Evolutionary conservation across 2,888 invertebrate genomes (phyloP), one percentile per base, ranked within the genome.

Genomic region (Spodoptera littoralis): DNA sequence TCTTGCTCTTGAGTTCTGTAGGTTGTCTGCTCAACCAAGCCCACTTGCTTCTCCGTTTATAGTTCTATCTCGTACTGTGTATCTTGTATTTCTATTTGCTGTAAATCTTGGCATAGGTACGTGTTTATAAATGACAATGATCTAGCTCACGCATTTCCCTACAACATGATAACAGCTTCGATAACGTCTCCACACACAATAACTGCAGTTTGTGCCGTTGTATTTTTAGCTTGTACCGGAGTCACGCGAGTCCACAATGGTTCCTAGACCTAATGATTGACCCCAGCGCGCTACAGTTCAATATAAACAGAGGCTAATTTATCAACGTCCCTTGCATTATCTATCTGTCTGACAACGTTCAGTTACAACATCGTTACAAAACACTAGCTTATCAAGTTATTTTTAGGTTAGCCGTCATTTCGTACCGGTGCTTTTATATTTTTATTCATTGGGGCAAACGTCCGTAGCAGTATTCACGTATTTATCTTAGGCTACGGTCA

Each of bases 401-500:
- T 57, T 75, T 69, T 61, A 69, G 56, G 57, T 63, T 63, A 36
- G 52, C 60, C 55, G 50, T 64, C 59, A 52, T 62, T 62, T 43
- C 3, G 12, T 45, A 51, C 27, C 13, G 47, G 50, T 46, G 27
- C 18, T 44, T 68, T 44, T 52, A 77, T 76, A 77, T 77, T 81
- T 79, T 80, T 63, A 60, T 73, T 61, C 41, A 66, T 68, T 63
- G 60, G 27, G 47, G 67, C 79, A 77, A 80, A 79, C 80, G 81
- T 84, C 77, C 79, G 81, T 58, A 77, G 71, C 71, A 68, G 66
- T 80, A 73, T 81, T 79, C 77, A 70, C 74, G 75, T 82, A 74
- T 77, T 77, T 82, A 80, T 77, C 73, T 79, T 58, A 52, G 62
- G 58, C 43, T 30, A 66, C 81, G 86, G 84, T 84, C 84, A 84